A percentile compares a stretch with the other conserved stretches of the same genome.
Evolutionary conservation across 1,140 invertebrate genomes (phyloP).

Genomic region (Drosophila repletoides): DNA sequence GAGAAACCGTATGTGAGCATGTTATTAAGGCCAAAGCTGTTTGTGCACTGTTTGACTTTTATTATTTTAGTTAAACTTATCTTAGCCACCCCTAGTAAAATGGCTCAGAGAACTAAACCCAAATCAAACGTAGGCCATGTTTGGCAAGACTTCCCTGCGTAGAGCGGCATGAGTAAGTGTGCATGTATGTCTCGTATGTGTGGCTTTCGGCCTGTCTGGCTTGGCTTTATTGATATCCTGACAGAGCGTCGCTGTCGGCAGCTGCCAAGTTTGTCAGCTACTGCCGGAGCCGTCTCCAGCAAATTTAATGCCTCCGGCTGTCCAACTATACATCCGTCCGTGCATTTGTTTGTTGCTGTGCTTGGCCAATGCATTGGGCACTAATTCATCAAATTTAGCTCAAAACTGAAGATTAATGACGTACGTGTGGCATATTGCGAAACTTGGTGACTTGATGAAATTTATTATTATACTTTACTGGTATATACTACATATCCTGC

Average conservation of each 20-base stretch:
- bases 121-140: constrained; percentile 64
- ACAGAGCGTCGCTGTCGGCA: constrained; percentile 54
- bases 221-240: constrained; percentile 75
- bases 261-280: constrained; percentile 59
- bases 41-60: constrained; percentile 76
- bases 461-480: constrained; percentile 64
- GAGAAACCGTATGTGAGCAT: constrained; percentile 25
- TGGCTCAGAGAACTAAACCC: constrained; percentile 36
- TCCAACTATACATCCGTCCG: constrained; percentile 15
- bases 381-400: constrained; percentile 81
- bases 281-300: constrained; percentile 21
- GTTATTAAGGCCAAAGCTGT: constrained; percentile 70
- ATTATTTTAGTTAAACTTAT: constrained; percentile 78
- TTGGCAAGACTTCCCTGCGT: constrained; percentile 6
- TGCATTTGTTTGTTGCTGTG: constrained; percentile 47
- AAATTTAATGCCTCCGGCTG: constrained; percentile 61
- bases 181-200: constrained; percentile 22
- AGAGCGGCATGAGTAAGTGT: constrained; percentile 6
- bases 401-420: constrained; percentile 79
- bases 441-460: constrained; percentile 79
- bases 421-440: constrained; percentile 79
- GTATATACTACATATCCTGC: neutral
- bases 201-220: constrained; percentile 36
- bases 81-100: too few relatives aligned
- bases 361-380: constrained; percentile 63